A percentile compares a stretch with the other conserved stretches of the same genome.
These are phyloP conservation scores for Mastomys coucha DNA, from an alignment of 2,113 vertebrate genomes.

Conservation along the genomic window DNA sequence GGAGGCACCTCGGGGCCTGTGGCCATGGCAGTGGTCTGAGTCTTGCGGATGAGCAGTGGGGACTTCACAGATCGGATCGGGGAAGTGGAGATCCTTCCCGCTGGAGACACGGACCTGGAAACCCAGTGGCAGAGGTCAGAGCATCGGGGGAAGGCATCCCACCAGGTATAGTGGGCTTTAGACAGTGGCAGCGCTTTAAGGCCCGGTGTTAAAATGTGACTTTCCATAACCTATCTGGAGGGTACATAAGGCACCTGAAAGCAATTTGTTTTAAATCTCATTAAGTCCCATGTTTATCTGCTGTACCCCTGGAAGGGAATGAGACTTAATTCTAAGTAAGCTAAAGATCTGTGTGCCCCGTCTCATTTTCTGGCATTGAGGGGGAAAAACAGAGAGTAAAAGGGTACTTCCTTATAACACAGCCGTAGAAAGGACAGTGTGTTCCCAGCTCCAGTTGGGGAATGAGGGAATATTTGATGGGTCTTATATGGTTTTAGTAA, in stretches of 20 bases:
- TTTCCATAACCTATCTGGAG: background rate
- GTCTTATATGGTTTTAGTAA: background rate
- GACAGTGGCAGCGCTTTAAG: background rate
- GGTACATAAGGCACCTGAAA: background rate
- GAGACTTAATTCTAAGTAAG: constrained; percentile 42
- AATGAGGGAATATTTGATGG: rapidly evolving
- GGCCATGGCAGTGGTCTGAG: constrained; percentile 72
- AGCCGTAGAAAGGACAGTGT: background rate
- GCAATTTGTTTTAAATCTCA: constrained; percentile 52
- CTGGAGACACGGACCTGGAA: constrained; percentile 94
- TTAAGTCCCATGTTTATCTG: background rate
- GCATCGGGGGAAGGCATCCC: background rate
- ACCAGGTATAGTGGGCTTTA: rapidly evolving
- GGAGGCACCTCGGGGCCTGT: constrained; percentile 92
- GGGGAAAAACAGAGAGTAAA: background rate
- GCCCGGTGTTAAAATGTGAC: background rate
- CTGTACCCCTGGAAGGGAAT: background rate
- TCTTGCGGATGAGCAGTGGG: constrained; percentile 91
- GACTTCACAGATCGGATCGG: constrained; percentile 97
- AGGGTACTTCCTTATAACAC: background rate
- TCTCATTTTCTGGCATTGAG: background rate
- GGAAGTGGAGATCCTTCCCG: constrained; percentile 91
- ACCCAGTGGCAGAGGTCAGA: constrained; percentile 6
- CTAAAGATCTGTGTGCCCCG: background rate
- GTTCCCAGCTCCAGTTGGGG: background rate